These are phyloP conservation scores for Diaphora mendica DNA, from an alignment of 2,888 invertebrate genomes.

Conservation along the genomic window DNA sequence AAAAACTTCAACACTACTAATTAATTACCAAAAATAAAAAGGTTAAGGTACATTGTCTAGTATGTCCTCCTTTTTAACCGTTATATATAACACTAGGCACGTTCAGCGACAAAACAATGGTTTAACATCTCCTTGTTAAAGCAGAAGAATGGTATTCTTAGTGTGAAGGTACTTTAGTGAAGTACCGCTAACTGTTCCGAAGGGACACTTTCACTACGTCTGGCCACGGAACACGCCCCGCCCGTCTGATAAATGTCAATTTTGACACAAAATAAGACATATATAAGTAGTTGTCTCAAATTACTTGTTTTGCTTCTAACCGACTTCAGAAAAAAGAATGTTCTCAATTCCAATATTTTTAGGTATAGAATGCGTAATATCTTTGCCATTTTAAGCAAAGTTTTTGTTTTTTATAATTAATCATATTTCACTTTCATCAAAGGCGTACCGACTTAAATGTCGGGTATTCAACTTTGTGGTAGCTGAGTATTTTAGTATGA, in stretches of 20 bases:
- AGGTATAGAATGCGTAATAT: too few species aligned
- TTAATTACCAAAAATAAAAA: too few species aligned
- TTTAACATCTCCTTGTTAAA: conserved; percentile 17
- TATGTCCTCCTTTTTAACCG: too few species aligned
- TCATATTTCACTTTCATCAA: background rate
- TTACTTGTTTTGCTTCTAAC: conserved; percentile 25
- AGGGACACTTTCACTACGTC: conserved; percentile 79
- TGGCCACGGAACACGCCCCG: conserved; percentile 60
- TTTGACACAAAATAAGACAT: conserved; percentile 39
- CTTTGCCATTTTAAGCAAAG: too few species aligned
- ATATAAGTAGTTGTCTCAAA: conserved; percentile 14
- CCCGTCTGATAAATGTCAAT: conserved; percentile 66
- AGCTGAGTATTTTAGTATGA: too few species aligned
- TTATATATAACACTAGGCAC: background rate
- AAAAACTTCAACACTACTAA: too few species aligned
- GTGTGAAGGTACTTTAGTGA: conserved; percentile 46
- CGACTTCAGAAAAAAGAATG: background rate
- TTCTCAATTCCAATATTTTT: background rate
- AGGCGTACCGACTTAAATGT: too few species aligned
- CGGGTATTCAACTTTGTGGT: too few species aligned
- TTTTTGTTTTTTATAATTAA: too few species aligned
- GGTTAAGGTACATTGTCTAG: too few species aligned
- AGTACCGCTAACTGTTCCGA: conserved; percentile 68
- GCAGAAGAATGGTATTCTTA: conserved; percentile 29
- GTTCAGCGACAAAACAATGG: background rate